Evolutionary conservation across 2,888 invertebrate genomes (phyloP), one percentile per base, ranked within the genome.

Genomic region (Sturmia bella): DNA sequence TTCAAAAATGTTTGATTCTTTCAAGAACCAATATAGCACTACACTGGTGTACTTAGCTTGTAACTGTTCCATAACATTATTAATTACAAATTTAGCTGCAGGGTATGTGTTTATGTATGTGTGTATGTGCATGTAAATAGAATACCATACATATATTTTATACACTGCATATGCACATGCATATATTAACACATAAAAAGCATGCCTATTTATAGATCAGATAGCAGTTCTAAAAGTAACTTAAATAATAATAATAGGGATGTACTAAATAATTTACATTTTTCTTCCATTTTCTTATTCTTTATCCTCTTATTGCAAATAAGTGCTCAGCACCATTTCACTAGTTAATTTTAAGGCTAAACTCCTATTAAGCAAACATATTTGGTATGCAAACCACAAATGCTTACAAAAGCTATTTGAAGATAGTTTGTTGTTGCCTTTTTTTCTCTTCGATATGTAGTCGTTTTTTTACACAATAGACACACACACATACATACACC

Each of bases 401-500:
- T 81, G 43, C 80, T 73, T 76, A 68, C 76, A 69, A 63, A 68
- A 80, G 66, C 72, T 56, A 66, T 77, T 68, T 66, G 7, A 59
- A 77, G 61, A 73, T 69, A 73, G 56, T 77, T 77, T 81, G 63
- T 77, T 37, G 73, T 59, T 52, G 15, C 15, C 11, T 50, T 17
- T 19, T 56, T 15, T 39, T 52, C 13, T 66, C 12, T 12, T 27
- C 9, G 4, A 5, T 37, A 13, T 32, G 12, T 39, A 6, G 32
- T n/a, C 21, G 2, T 15, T 32, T 32, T 52, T 50, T 5, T 37
- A 68, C 2, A 32, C 13, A 21, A 21, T 39, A 52, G 21, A 39
- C 15, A 19, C 45, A n/a, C 11, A 39, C 37, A 63, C 50, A 64
- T 54, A 27, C 27, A 27, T n/a, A 70, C 57, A 24, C 6, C 9